These are phyloP conservation scores for Drosophila obscura DNA, from an alignment of 1,140 invertebrate species.

Conservation along the genomic window DNA sequence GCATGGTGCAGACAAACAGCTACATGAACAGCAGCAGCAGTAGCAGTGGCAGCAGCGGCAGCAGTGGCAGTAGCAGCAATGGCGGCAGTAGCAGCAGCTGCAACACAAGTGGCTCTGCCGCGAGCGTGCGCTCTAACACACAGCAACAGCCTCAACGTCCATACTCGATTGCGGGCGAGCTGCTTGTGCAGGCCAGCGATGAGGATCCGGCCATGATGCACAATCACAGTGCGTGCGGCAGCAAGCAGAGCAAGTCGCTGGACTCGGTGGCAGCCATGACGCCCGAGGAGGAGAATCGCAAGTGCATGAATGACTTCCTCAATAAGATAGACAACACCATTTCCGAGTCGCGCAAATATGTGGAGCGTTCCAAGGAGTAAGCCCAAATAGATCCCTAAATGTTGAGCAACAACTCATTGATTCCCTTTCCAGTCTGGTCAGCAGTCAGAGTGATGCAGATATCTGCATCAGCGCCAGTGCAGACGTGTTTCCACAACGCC, in stretches of 20 bases:
- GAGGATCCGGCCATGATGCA: constrained; percentile 65
- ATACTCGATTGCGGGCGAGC: constrained; percentile 85
- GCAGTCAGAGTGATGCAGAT: constrained; percentile 77
- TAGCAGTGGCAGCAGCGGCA: constrained; percentile 69
- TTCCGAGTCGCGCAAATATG: constrained; percentile 92
- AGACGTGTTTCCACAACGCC: constrained; percentile 73
- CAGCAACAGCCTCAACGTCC: constrained; percentile 58
- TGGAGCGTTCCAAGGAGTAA: constrained; percentile 92
- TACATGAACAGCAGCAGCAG: constrained; percentile 54
- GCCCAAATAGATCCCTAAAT: constrained; percentile 51
- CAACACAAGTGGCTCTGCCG: constrained; percentile 50
- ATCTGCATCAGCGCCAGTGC: constrained; percentile 68
- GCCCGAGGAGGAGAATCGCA: constrained; percentile 88
- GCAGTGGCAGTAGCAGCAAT: constrained; percentile 55
- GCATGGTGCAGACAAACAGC: constrained; percentile 50
- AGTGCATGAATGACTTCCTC: constrained; percentile 91
- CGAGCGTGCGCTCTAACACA: constrained; percentile 40
- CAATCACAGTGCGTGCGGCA: constrained; percentile 58
- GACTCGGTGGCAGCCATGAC: constrained; percentile 85
- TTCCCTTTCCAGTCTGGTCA: constrained; percentile 57
- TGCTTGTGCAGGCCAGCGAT: constrained; percentile 63
- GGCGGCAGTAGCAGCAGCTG: constrained; percentile 63
- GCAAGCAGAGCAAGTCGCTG: constrained; percentile 83
- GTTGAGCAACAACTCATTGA: constrained; percentile 9
- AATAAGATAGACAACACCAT: constrained; percentile 94